Evolutionary conservation across 2,888 invertebrate species (phyloP).

Genomic region (Ormia ochracea): DNA sequence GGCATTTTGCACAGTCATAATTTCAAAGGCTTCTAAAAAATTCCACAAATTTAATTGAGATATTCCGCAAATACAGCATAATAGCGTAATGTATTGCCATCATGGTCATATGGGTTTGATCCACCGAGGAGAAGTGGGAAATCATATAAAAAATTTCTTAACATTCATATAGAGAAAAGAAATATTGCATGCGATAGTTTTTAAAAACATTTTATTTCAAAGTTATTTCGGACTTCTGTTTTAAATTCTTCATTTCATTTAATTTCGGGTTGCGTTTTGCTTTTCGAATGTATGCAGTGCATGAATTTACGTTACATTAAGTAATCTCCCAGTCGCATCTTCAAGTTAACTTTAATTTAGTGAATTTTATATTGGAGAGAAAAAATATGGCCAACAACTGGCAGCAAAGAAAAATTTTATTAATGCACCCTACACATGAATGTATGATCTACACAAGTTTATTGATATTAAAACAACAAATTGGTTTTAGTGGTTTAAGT

Average conservation of each 20-base stretch:
- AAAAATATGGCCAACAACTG: constrained; percentile 41
- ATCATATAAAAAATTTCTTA: too few species aligned
- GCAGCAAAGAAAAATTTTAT: constrained; percentile 23
- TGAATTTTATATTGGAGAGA: constrained; percentile 23
- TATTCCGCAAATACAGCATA: too few species aligned
- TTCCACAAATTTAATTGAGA: too few species aligned
- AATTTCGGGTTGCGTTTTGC: background rate
- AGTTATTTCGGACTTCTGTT: background rate
- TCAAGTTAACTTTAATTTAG: constrained; percentile 26
- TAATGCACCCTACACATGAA: background rate
- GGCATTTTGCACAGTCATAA: too few species aligned
- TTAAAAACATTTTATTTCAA: constrained; percentile 19
- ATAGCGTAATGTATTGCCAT: too few species aligned
- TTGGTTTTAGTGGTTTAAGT: too few species aligned
- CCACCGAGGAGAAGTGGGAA: too few species aligned
- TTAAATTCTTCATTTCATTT: background rate
- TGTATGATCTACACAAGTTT: background rate
- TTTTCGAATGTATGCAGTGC: background rate
- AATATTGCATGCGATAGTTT: too few species aligned
- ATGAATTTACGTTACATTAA: background rate
- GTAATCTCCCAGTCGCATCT: background rate
- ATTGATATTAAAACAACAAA: background rate
- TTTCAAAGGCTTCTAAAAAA: too few species aligned
- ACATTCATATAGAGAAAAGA: too few species aligned
- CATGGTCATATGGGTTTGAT: too few species aligned